phyloP scores from a whole-genome alignment of 1,140 invertebrate species.

The Penaeus indicus region DNA sequence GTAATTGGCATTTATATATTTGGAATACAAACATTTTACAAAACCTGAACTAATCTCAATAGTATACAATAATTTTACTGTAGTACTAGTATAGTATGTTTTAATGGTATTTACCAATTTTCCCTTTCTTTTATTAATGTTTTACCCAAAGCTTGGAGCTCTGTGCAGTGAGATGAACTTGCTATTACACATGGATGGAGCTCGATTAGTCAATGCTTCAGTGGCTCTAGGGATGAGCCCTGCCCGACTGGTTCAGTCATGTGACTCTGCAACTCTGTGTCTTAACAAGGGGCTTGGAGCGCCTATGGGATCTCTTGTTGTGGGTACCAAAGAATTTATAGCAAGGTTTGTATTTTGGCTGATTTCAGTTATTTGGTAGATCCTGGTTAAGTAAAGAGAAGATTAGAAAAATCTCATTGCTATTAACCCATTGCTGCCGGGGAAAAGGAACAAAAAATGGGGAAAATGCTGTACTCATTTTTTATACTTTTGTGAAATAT shows the following conservation, averaged over 20 bases:
- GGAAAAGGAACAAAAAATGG: too few relatives aligned
- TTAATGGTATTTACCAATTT: too few relatives aligned
- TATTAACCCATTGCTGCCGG: too few relatives aligned
- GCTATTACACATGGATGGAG: conserved; percentile 92
- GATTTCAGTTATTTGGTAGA: neutral
- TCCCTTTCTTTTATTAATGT: neutral
- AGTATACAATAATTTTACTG: too few relatives aligned
- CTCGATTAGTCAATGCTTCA: conserved; percentile 91
- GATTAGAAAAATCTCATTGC: neutral
- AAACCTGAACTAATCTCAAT: neutral
- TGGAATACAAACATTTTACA: neutral
- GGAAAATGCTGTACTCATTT: too few relatives aligned
- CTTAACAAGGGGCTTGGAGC: conserved; percentile 91
- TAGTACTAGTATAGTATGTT: too few relatives aligned
- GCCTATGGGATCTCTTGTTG: conserved; percentile 88
- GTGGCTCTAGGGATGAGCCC: conserved; percentile 77
- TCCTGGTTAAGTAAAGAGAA: neutral
- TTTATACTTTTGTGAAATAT: too few relatives aligned
- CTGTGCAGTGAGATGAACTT: conserved; percentile 78
- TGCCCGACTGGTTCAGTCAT: conserved; percentile 76
- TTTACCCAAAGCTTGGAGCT: conserved; percentile 72
- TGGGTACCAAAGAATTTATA: conserved; percentile 76
- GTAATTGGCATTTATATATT: neutral
- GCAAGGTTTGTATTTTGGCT: conserved; percentile 11
- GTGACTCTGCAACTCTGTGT: conserved; percentile 85